Evolutionary conservation across 2,113 vertebrate species (phyloP).

Genomic region (Bufo gargarizans): DNA sequence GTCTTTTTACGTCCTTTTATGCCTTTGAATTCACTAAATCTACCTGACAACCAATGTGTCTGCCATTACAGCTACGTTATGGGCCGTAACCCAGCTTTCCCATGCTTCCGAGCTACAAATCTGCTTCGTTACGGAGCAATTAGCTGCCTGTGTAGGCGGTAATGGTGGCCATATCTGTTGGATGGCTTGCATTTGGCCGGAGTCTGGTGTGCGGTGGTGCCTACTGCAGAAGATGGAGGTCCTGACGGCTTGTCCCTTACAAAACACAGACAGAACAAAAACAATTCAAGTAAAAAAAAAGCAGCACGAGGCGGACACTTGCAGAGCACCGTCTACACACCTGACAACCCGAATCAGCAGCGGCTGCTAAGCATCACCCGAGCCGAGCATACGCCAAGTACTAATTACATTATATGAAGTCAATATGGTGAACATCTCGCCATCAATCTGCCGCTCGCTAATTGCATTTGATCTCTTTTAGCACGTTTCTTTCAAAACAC

Average conservation of each 20-base stretch:
- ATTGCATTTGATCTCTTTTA: constrained; percentile 45
- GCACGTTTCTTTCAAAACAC: constrained; percentile 18
- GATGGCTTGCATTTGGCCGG: not conserved
- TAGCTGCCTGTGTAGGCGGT: too few relatives aligned
- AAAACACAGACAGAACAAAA: not conserved
- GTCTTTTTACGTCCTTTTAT: too few relatives aligned
- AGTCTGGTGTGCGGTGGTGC: too few relatives aligned
- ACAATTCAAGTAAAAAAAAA: constrained; percentile 13
- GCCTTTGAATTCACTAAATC: too few relatives aligned
- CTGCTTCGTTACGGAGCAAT: too few relatives aligned
- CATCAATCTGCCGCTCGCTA: constrained; percentile 24
- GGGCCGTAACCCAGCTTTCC: too few relatives aligned
- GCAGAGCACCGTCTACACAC: constrained; percentile 18
- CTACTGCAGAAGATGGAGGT: not conserved
- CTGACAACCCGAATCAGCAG: constrained; percentile 27
- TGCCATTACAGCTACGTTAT: not conserved
- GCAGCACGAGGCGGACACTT: not conserved
- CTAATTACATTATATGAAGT: constrained; percentile 38
- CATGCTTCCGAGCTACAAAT: too few relatives aligned
- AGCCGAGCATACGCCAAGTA: not conserved
- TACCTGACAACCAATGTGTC: not conserved
- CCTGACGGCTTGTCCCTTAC: not conserved
- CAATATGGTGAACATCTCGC: constrained; percentile 9
- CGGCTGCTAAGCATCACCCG: constrained; percentile 27
- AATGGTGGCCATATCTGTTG: too few relatives aligned